These are phyloP conservation scores for Falcunculus frontatus DNA, from an alignment of 2,113 vertebrate genomes.

Conservation along the genomic window DNA sequence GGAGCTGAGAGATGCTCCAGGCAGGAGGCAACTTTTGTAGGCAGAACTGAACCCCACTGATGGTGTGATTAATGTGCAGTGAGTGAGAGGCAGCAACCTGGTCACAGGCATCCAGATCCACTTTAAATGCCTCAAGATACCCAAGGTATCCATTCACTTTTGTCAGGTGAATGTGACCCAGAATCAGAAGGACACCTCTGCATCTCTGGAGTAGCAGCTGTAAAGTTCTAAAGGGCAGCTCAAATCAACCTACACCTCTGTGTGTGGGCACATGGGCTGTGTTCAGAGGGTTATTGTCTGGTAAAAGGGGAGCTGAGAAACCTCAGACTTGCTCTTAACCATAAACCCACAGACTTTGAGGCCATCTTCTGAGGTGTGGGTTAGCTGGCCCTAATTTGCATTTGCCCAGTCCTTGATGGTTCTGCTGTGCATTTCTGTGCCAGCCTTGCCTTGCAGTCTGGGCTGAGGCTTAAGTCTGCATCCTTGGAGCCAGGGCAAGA, in stretches of 20 bases:
- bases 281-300: background rate
- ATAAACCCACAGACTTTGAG: background rate
- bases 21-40: background rate
- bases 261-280: background rate
- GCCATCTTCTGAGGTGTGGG: background rate
- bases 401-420: background rate
- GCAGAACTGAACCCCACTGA: background rate
- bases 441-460: background rate
- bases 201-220: background rate
- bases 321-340: background rate
- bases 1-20: background rate
- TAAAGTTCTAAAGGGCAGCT: background rate
- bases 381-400: fast-evolving
- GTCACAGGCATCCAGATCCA: background rate
- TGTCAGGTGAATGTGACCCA: background rate
- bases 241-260: background rate
- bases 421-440: background rate
- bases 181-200: background rate
- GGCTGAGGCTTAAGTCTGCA: background rate
- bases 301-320: background rate
- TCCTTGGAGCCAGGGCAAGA: background rate
- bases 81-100: background rate
- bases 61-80: background rate
- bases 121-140: background rate
- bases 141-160: background rate